These are phyloP conservation scores for Eupeodes corollae DNA, from an alignment of 1,140 invertebrate species.

Conservation along the genomic window DNA sequence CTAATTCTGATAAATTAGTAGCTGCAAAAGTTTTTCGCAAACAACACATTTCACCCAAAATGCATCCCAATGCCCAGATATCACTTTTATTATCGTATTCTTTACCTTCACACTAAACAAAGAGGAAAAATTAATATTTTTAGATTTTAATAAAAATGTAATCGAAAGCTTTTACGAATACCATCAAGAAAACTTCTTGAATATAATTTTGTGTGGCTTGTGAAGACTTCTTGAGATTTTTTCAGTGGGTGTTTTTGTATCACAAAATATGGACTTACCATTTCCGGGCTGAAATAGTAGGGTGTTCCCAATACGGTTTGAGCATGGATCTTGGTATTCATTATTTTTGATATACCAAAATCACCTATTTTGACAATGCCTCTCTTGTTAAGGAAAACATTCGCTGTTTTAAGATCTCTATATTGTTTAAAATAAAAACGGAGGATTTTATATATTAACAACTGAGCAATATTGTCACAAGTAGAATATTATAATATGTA, in stretches of 20 bases:
- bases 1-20: conserved; percentile 60
- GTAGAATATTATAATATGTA: too few species aligned
- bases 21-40: conserved; percentile 68
- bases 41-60: conserved; percentile 70
- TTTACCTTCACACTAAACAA: conserved; percentile 59
- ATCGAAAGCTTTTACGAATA: too few species aligned
- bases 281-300: conserved; percentile 73
- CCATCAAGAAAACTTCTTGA: too few species aligned
- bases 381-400: conserved; percentile 62
- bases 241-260: background rate
- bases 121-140: background rate
- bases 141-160: background rate
- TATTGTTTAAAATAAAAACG: background rate
- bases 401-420: conserved; percentile 67
- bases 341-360: conserved; percentile 71
- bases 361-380: conserved; percentile 59
- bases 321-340: conserved; percentile 56
- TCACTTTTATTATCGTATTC: conserved; percentile 69
- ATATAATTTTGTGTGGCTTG: too few species aligned
- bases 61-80: conserved; percentile 71
- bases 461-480: too few species aligned
- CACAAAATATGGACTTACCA: conserved; percentile 42
- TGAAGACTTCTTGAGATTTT: too few species aligned
- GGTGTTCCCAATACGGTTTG: conserved; percentile 70
- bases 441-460: background rate